Percentiles rank a stretch among this genome's conserved stretches.
These are phyloP conservation scores for Lacanobia oleracea DNA, from an alignment of 2,888 invertebrate species.

Conservation along the genomic window DNA sequence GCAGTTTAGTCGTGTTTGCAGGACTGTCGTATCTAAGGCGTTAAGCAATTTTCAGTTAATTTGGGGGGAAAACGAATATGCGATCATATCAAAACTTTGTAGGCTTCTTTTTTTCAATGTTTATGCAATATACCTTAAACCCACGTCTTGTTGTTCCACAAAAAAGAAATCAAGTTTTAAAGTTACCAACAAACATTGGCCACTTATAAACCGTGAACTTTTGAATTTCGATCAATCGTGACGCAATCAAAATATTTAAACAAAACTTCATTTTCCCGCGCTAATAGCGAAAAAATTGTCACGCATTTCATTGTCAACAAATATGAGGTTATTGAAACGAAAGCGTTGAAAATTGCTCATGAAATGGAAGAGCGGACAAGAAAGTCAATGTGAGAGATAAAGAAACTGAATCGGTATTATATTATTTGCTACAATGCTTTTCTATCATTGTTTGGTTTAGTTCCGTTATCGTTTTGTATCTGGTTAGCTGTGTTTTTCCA, in stretches of 20 bases:
- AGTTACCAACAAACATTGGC: constrained; percentile 15
- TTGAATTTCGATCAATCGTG: constrained; percentile 47
- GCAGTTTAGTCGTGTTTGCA: background rate
- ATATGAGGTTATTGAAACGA: constrained; percentile 78
- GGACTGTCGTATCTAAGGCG: background rate
- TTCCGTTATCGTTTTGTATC: constrained; percentile 54
- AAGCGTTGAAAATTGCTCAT: constrained; percentile 84
- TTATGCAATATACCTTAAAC: too few species aligned
- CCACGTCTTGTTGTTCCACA: too few species aligned
- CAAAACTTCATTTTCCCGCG: constrained; percentile 43
- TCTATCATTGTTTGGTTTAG: constrained; percentile 63
- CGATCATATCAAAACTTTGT: too few species aligned
- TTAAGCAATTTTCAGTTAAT: background rate
- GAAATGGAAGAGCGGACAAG: constrained; percentile 80
- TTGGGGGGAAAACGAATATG: too few species aligned
- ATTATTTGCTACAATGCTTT: constrained; percentile 60
- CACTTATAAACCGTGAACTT: constrained; percentile 28
- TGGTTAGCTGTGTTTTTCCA: constrained; percentile 12
- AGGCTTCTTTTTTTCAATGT: too few species aligned
- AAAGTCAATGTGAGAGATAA: constrained; percentile 73
- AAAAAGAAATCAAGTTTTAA: background rate
- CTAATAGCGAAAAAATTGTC: constrained; percentile 66
- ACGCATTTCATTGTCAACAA: constrained; percentile 79
- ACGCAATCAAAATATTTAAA: constrained; percentile 57
- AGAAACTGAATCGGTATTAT: constrained; percentile 62